Percentiles rank a stretch among this genome's conserved stretches.
phyloP scores from a whole-genome alignment of 2,113 vertebrate species.

The Indri indri region DNA sequence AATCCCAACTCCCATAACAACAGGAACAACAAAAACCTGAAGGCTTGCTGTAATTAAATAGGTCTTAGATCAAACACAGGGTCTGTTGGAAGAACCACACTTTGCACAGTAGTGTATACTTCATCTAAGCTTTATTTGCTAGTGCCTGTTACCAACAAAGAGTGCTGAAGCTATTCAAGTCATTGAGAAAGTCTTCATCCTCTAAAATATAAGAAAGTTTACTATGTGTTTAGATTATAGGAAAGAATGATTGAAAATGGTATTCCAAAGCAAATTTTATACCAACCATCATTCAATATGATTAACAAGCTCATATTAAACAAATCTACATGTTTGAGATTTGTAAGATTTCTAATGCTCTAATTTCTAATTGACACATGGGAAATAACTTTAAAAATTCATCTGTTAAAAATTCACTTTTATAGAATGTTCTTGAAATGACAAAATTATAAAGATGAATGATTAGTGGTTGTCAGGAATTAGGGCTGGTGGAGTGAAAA shows the following conservation, averaged over 20 bases:
- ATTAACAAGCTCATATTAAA: not conserved
- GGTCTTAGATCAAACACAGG: constrained; percentile 40
- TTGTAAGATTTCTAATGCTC: not conserved
- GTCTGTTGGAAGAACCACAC: not conserved
- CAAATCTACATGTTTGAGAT: not conserved
- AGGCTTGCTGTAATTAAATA: constrained; percentile 32
- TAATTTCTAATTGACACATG: not conserved
- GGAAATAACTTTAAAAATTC: not conserved
- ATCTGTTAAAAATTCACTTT: not conserved
- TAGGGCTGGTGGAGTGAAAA: not conserved
- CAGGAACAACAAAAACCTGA: constrained; percentile 41
- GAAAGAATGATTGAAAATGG: not conserved
- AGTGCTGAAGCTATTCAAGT: not conserved
- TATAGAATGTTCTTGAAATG: not conserved
- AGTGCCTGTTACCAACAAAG: not conserved
- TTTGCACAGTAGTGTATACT: not conserved
- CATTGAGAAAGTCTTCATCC: not conserved
- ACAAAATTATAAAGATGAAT: not conserved
- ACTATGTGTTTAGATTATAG: not conserved
- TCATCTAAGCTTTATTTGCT: not conserved
- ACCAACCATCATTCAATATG: not conserved
- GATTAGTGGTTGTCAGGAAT: not conserved
- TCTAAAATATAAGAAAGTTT: not conserved
- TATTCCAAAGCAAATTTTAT: not conserved
- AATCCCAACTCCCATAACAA: constrained; percentile 57